These are phyloP conservation scores for Phalanger gymnotis DNA, from an alignment of 2,797 vertebrate genomes.

Conservation along the genomic window DNA sequence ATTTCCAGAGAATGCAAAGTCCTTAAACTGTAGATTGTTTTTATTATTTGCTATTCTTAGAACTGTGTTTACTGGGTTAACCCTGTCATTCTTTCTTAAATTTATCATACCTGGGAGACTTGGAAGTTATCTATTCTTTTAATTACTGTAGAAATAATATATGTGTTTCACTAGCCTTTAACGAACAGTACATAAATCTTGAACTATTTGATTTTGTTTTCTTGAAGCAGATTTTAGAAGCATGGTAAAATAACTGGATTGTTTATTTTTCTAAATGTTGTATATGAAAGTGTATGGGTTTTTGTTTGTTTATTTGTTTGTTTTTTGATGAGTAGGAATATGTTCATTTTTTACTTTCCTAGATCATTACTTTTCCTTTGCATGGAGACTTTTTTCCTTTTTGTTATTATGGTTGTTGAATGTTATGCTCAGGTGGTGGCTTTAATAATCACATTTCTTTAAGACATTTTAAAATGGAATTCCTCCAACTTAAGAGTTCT, in stretches of 20 bases:
- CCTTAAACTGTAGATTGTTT: slow-evolving; percentile 56
- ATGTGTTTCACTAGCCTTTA: slow-evolving; percentile 36
- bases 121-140: slow-evolving; percentile 69
- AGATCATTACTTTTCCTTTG: neutral
- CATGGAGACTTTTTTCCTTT: neutral
- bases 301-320: neutral
- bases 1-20: slow-evolving; percentile 45
- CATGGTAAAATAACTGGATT: slow-evolving; percentile 61
- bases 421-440: neutral
- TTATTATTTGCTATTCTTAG: slow-evolving; percentile 58
- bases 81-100: neutral
- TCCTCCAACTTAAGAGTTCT: slow-evolving; percentile 45
- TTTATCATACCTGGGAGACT: slow-evolving; percentile 58
- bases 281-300: neutral
- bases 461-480: neutral
- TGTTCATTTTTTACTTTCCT: neutral
- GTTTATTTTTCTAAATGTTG: slow-evolving; percentile 11
- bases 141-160: slow-evolving; percentile 53
- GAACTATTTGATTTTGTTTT: slow-evolving; percentile 53
- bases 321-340: neutral
- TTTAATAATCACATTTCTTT: neutral
- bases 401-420: neutral
- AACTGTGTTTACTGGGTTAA: slow-evolving; percentile 62
- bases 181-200: slow-evolving; percentile 34
- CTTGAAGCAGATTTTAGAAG: slow-evolving; percentile 50